phyloP scores from a whole-genome alignment of 1,140 invertebrate species.

The Aphelinus atriplicis region DNA sequence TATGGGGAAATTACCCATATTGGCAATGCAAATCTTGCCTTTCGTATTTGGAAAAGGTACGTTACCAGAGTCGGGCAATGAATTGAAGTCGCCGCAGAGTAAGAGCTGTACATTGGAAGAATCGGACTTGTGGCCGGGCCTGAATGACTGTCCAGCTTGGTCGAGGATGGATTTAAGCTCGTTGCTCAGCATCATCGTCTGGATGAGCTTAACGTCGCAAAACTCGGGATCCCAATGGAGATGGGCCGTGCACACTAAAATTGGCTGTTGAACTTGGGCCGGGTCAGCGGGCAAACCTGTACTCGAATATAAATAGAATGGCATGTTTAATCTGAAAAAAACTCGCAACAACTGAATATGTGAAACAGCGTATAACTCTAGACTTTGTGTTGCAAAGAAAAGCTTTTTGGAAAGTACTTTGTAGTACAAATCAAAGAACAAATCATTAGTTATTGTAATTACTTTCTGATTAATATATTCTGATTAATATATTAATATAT shows the following conservation, averaged over 20 bases:
- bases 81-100: slow-evolving; percentile 99
- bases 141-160: slow-evolving; percentile 76
- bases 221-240: slow-evolving; percentile 99
- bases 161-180: slow-evolving; percentile 88
- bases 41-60: too few species aligned
- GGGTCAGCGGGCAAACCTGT: slow-evolving; percentile 78
- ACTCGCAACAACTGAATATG: too few species aligned
- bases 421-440: too few species aligned
- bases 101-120: slow-evolving; percentile 90
- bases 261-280: slow-evolving; percentile 80
- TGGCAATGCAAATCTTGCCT: too few species aligned
- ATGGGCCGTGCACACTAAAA: slow-evolving; percentile 97
- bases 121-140: slow-evolving; percentile 73
- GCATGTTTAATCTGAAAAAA: too few species aligned
- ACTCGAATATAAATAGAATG: slow-evolving; percentile 25
- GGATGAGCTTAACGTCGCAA: slow-evolving; percentile 99
- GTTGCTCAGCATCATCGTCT: slow-evolving; percentile 99
- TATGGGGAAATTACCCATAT: too few species aligned
- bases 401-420: too few species aligned
- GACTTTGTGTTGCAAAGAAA: too few species aligned
- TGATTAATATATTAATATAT: too few species aligned
- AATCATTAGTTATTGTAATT: too few species aligned
- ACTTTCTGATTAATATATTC: too few species aligned
- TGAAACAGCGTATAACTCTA: too few species aligned
- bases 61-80: slow-evolving; percentile 93